Evolutionary conservation across 1,140 invertebrate genomes (phyloP).

Genomic region (Centruroides sculpturatus): DNA sequence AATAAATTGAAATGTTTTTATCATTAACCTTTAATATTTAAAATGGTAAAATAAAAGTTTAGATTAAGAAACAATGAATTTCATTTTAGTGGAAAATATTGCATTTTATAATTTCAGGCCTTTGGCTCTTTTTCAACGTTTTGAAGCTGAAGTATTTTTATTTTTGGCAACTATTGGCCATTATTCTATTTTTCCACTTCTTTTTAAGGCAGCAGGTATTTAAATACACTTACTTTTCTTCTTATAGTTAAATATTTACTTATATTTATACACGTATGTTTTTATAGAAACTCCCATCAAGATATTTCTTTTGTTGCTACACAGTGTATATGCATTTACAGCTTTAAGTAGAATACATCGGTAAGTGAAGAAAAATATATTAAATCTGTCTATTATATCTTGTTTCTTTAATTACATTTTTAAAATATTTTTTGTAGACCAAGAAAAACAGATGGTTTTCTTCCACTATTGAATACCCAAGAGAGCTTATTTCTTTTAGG

Average conservation of each 20-base stretch:
- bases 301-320: constrained; percentile 50
- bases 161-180: constrained; percentile 58
- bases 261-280: background rate
- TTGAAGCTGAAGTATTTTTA: constrained; percentile 55
- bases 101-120: constrained; percentile 42
- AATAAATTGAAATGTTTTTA: no score
- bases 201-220: constrained; percentile 46
- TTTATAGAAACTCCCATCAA: constrained; percentile 32
- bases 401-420: background rate
- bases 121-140: constrained; percentile 44
- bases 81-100: background rate
- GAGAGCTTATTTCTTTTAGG: constrained; percentile 57
- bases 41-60: no score
- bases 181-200: constrained; percentile 76
- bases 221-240: background rate
- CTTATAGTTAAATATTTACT: background rate
- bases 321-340: constrained; percentile 40
- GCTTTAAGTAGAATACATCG: constrained; percentile 7
- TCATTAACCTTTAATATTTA: no score
- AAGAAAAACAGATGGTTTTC: constrained; percentile 8
- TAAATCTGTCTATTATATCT: background rate
- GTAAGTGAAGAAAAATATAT: background rate
- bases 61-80: no score
- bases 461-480: constrained; percentile 36
- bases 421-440: constrained; percentile 19